A percentile compares a stretch with the other conserved stretches of the same genome.
Conservation (phyloP, 2,888 invertebrate genomes). For the Ormyrus thymus region DNA sequence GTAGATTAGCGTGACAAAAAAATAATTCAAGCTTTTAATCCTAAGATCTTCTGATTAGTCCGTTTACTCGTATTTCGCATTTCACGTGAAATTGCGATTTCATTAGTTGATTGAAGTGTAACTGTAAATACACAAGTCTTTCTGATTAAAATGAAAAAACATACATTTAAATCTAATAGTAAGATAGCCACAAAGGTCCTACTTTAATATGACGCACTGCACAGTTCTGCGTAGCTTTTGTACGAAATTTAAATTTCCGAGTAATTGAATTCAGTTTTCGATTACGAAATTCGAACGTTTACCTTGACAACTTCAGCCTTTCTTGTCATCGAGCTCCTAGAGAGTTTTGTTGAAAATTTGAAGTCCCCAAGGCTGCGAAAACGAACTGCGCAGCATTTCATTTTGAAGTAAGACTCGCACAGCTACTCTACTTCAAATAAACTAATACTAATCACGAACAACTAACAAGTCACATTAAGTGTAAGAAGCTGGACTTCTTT, state of each 20-base stretch:
- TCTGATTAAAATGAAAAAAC: not conserved
- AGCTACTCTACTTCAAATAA: not conserved
- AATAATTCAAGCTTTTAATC: not conserved
- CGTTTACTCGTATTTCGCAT: conserved; percentile 4
- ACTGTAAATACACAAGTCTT: conserved; percentile 31
- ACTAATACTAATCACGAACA: conserved; percentile 3
- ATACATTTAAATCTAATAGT: not conserved
- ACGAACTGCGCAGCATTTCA: too few species aligned
- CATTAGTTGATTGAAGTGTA: conserved; percentile 9
- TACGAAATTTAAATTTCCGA: too few species aligned
- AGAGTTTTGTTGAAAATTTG: too few species aligned
- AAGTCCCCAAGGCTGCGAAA: too few species aligned
- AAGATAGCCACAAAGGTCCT: too few species aligned
- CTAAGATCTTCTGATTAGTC: not conserved
- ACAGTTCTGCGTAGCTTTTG: too few species aligned
- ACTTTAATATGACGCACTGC: too few species aligned
- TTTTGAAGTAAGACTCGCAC: too few species aligned
- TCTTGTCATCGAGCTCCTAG: too few species aligned
- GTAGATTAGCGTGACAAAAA: not conserved
- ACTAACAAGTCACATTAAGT: conserved; percentile 2
- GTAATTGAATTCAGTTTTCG: too few species aligned
- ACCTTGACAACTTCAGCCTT: too few species aligned
- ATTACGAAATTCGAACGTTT: too few species aligned
- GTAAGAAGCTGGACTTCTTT: conserved; percentile 48
- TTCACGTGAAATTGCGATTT: not conserved